phyloP scores from a whole-genome alignment of 1,140 invertebrate genomes.

The Metopolophium dirhodum region DNA sequence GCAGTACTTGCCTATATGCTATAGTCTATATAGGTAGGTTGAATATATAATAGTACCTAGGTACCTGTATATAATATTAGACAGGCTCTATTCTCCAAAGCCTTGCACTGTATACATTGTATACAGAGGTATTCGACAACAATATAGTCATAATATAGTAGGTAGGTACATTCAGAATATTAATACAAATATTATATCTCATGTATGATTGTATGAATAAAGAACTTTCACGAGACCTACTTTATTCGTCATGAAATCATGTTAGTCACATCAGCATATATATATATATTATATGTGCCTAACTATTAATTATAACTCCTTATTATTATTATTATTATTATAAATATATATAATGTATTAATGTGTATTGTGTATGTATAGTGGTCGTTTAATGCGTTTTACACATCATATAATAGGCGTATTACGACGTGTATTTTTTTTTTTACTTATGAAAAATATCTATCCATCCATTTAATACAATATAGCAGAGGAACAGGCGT shows the following conservation, averaged over 20 bases:
- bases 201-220: neutral
- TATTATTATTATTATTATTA: no score
- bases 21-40: neutral
- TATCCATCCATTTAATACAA: neutral
- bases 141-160: neutral
- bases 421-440: neutral
- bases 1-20: no score
- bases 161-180: constrained; percentile 21
- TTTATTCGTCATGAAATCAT: constrained; percentile 42
- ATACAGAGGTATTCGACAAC: neutral
- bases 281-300: neutral
- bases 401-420: neutral
- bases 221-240: constrained; percentile 46
- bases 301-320: constrained; percentile 30
- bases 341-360: neutral
- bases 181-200: neutral
- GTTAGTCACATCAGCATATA: neutral
- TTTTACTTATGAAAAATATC: constrained; percentile 29
- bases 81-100: neutral
- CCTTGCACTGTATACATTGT: neutral
- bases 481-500: neutral
- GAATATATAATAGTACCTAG: no score
- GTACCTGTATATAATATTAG: neutral
- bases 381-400: neutral
- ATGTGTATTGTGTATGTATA: neutral